A percentile compares a stretch with the other conserved stretches of the same genome.
Conservation (phyloP, 2,113 vertebrate genomes). For the Pungitius pungitius region DNA sequence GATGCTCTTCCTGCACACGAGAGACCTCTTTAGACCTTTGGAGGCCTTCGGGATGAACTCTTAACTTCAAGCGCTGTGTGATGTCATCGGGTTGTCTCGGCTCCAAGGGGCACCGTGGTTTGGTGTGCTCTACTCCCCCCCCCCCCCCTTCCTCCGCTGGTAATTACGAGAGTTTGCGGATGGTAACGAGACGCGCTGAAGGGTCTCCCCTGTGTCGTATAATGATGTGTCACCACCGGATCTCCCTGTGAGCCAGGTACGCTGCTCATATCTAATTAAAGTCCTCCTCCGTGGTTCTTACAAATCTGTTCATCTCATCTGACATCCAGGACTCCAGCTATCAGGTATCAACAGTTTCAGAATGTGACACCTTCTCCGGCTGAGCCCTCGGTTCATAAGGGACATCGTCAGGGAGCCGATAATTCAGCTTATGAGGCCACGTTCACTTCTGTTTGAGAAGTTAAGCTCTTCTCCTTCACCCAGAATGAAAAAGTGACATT, state of each 20-base stretch:
- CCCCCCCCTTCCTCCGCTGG: not conserved
- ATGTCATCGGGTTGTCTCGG: too few species aligned
- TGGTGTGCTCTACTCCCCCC: slow-evolving; percentile 1
- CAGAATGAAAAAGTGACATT: slow-evolving; percentile 53
- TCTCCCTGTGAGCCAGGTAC: slow-evolving; percentile 52
- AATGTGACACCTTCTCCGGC: slow-evolving; percentile 25
- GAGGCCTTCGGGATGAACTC: too few species aligned
- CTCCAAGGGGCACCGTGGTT: too few species aligned
- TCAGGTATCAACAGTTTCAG: slow-evolving; percentile 12
- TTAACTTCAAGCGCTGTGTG: too few species aligned
- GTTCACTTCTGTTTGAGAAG: slow-evolving; percentile 44
- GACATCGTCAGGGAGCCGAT: slow-evolving; percentile 47
- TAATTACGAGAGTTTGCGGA: slow-evolving; percentile 52
- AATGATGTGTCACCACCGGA: slow-evolving; percentile 59
- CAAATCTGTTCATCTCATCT: not conserved
- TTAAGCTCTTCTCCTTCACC: slow-evolving; percentile 40
- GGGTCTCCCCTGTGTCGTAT: slow-evolving; percentile 66
- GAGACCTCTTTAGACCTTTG: too few species aligned
- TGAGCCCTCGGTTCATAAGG: slow-evolving; percentile 18
- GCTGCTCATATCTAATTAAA: slow-evolving; percentile 40
- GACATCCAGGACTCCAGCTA: not conserved
- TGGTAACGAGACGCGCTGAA: slow-evolving; percentile 63
- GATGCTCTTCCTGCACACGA: too few species aligned
- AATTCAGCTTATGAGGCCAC: slow-evolving; percentile 48
- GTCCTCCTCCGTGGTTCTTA: not conserved